These are phyloP conservation scores for Cepaea hortensis DNA, from an alignment of 2,888 invertebrate genomes.

Conservation along the genomic window DNA sequence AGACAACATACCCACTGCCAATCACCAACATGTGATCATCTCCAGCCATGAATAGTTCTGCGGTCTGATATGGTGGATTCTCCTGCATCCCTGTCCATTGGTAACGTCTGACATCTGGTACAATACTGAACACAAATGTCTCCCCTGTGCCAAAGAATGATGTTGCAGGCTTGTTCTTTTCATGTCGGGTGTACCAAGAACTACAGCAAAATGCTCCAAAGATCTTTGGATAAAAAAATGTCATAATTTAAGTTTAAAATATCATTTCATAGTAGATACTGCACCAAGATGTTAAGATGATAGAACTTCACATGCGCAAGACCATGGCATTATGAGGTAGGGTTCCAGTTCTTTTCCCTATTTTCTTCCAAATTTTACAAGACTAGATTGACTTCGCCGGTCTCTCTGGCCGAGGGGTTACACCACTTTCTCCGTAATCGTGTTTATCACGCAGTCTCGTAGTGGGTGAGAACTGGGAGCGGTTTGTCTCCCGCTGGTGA, in stretches of 20 bases:
- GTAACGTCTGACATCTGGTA: constrained; percentile 92
- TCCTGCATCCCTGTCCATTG: constrained; percentile 88
- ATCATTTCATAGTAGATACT: neutral
- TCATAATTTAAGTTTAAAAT: neutral
- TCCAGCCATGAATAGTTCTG: constrained; percentile 96
- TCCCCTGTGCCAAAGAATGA: constrained; percentile 98
- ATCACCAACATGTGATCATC: constrained; percentile 95
- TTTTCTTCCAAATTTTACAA: too few relatives aligned
- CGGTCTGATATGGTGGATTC: constrained; percentile 82
- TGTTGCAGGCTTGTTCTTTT: constrained; percentile 79
- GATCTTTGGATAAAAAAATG: constrained; percentile 81
- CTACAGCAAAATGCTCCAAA: constrained; percentile 97
- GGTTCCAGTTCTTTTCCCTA: neutral
- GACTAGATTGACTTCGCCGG: too few relatives aligned
- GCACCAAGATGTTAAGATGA: neutral
- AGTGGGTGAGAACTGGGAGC: too few relatives aligned
- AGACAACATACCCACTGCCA: constrained; percentile 91
- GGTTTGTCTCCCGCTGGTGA: too few relatives aligned
- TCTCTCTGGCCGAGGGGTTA: too few relatives aligned
- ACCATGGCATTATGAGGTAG: too few relatives aligned
- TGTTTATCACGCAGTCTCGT: too few relatives aligned
- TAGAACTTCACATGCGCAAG: too few relatives aligned
- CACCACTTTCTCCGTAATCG: too few relatives aligned
- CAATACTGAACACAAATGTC: constrained; percentile 93
- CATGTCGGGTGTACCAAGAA: constrained; percentile 89